Evolutionary conservation across 2,113 vertebrate genomes (phyloP), one percentile per base, ranked within the genome.

Genomic region (Porphyrio hochstetteri): DNA sequence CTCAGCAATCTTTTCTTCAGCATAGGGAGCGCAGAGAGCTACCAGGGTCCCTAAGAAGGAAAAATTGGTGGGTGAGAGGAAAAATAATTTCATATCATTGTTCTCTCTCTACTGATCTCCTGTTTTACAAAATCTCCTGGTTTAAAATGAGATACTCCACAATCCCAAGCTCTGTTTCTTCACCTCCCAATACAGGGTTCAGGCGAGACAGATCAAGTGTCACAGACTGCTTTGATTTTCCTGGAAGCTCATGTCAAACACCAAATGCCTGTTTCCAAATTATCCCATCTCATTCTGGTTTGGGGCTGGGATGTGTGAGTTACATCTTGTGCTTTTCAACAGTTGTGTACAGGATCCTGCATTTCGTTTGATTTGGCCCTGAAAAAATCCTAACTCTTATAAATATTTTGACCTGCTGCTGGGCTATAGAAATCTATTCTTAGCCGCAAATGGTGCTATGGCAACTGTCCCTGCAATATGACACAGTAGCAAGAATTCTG

Each of bases 401-500:
- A 92, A 92, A 90, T 92, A 71, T 94, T 97, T 93, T 94, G 95
- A 96, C 93, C 95, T 87, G 57, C 77, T 75, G 28, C 86, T 7
- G 36, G 83, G 83, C 86, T 92, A 46, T 72, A 93, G 74, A 91
- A 93, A 92, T 79, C 92, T 95, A 86, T 93, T 96, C 83, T 95
- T 94, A 93, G 93, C 31, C 86, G 56, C 57, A 82, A 91, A 88
- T 35, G 83, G 44, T 96, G 65, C 90, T 92, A 96, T 97, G 92
- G 95, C 95, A 97, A 97, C 95, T 91, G 80, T 81, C 93, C 83
- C 88, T 88, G 86, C 69, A 89, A 84, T 91, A 93, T 85, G 84
- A 96, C 90, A 95, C 57, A 91, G 64, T 59, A 95, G 31, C 72
- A 93, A 93, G 65, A 83, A 84, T 93, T 83, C 57, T 93, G 10